phyloP scores from a whole-genome alignment of 30 jellyfish, hydroid and myxozoan species.

The Mastigias papua region DNA sequence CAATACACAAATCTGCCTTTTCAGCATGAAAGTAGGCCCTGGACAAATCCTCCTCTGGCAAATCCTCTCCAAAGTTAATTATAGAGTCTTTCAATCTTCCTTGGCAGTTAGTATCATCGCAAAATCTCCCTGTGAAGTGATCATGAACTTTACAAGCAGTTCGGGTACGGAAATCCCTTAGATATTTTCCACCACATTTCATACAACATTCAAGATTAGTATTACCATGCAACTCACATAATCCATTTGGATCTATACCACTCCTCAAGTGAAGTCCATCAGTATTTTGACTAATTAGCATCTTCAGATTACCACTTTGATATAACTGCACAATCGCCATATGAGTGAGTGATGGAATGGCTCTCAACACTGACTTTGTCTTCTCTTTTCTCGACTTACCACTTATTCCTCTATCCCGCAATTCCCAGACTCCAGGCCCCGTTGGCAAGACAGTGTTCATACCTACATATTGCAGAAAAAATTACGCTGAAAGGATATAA shows the following conservation, averaged over 20 bases:
- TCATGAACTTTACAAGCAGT: constrained; percentile 79
- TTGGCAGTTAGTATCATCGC: constrained; percentile 72
- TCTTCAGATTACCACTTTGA: constrained; percentile 46
- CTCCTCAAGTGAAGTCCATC: constrained; percentile 95
- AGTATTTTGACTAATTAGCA: constrained; percentile 84
- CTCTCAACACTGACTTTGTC: constrained; percentile 63
- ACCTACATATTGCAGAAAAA: constrained; percentile 40
- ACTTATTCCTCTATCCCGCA: constrained; percentile 64
- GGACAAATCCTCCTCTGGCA: constrained; percentile 70
- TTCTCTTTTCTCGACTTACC: constrained; percentile 42
- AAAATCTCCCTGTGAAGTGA: constrained; percentile 85
- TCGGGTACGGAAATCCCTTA: constrained; percentile 90
- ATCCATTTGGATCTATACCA: constrained; percentile 75
- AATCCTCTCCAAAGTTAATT: constrained; percentile 85
- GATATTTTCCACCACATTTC: constrained; percentile 72
- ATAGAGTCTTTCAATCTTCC: constrained; percentile 86
- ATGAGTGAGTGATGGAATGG: constrained; percentile 88
- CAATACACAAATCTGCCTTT: constrained; percentile 88
- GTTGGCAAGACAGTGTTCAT: constrained; percentile 89
- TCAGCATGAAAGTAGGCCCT: constrained; percentile 75
- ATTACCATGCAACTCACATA: constrained; percentile 94
- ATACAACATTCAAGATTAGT: constrained; percentile 87
- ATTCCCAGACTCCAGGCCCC: constrained; percentile 99
- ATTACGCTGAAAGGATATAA: no score
- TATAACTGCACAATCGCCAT: constrained; percentile 87